These are phyloP conservation scores for Poecilia wingei DNA, from an alignment of 2,797 vertebrate species.

Conservation along the genomic window DNA sequence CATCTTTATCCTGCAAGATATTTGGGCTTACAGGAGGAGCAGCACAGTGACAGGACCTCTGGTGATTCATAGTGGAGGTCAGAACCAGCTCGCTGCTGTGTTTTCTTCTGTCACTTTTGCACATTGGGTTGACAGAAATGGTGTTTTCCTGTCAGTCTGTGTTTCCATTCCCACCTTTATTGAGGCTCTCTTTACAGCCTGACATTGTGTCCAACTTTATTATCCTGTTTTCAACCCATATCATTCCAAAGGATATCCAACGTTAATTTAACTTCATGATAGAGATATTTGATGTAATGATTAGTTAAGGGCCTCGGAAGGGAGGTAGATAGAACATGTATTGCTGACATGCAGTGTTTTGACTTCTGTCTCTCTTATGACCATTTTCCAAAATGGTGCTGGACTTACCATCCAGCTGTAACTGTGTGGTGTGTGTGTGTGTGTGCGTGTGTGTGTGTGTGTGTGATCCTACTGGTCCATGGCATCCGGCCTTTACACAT, in stretches of 20 bases:
- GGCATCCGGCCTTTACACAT: not conserved
- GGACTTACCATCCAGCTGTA: conserved; percentile 44
- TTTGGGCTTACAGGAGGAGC: not conserved
- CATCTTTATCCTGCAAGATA: conserved; percentile 20
- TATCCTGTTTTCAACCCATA: conserved; percentile 15
- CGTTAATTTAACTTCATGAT: not conserved
- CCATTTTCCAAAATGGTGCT: conserved; percentile 22
- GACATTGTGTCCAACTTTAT: conserved; percentile 22
- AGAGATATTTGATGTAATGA: not conserved
- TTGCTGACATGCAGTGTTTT: conserved; percentile 4
- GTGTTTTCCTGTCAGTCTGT: conserved; percentile 23
- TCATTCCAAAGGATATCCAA: conserved; percentile 5
- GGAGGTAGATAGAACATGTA: not conserved
- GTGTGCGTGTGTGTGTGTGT: conserved; percentile 5
- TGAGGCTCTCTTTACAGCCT: conserved; percentile 31
- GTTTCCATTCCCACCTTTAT: conserved; percentile 18
- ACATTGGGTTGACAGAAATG: conserved; percentile 24
- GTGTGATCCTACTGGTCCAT: not conserved
- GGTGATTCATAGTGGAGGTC: conserved; percentile 45
- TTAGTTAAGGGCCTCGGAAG: not conserved
- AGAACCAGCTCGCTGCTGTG: conserved; percentile 18
- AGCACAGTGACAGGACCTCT: conserved; percentile 4
- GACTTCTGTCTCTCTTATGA: conserved; percentile 10
- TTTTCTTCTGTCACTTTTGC: conserved; percentile 58
- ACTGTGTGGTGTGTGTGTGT: not conserved